Percentiles rank a stretch among this genome's conserved stretches.
phyloP scores from a whole-genome alignment of 2,797 vertebrate genomes.

The Phataginus tricuspis region DNA sequence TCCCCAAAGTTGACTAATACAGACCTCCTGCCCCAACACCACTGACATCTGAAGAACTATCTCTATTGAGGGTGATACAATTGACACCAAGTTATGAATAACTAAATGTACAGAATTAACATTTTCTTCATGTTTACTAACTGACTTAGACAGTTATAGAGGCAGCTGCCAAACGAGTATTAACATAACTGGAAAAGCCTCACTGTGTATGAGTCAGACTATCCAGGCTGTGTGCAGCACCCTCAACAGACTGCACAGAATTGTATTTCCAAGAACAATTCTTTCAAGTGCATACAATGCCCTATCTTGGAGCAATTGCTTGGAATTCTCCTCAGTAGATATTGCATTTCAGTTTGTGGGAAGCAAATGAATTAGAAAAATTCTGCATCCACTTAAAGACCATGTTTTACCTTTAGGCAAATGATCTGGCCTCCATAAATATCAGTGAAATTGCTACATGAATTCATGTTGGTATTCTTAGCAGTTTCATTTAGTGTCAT shows the following conservation, averaged over 20 bases:
- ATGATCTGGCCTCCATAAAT: not conserved
- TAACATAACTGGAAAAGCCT: conserved; percentile 63
- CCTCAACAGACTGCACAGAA: not conserved
- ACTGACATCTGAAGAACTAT: not conserved
- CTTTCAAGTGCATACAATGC: conserved; percentile 74
- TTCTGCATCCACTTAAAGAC: not conserved
- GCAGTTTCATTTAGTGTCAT: not conserved
- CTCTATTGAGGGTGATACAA: not conserved
- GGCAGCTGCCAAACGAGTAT: conserved; percentile 67
- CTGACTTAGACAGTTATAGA: conserved; percentile 59
- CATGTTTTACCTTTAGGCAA: not conserved
- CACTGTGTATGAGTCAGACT: conserved; percentile 30
- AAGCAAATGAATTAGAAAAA: conserved; percentile 34
- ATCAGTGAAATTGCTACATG: not conserved
- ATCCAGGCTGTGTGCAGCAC: conserved; percentile 6
- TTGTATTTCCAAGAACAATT: conserved; percentile 48
- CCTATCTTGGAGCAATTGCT: conserved; percentile 29
- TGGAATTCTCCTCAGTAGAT: conserved; percentile 48
- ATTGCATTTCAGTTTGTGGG: not conserved
- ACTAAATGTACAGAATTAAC: conserved; percentile 27
- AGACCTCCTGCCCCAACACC: not conserved
- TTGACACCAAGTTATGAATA: conserved; percentile 53
- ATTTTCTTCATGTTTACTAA: conserved; percentile 49
- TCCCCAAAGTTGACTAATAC: not conserved
- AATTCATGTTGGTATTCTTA: conserved; percentile 58